Evolutionary conservation across 2,797 vertebrate genomes (phyloP), one percentile per base, ranked within the genome.

Genomic region (Onychomys leucogaster): DNA sequence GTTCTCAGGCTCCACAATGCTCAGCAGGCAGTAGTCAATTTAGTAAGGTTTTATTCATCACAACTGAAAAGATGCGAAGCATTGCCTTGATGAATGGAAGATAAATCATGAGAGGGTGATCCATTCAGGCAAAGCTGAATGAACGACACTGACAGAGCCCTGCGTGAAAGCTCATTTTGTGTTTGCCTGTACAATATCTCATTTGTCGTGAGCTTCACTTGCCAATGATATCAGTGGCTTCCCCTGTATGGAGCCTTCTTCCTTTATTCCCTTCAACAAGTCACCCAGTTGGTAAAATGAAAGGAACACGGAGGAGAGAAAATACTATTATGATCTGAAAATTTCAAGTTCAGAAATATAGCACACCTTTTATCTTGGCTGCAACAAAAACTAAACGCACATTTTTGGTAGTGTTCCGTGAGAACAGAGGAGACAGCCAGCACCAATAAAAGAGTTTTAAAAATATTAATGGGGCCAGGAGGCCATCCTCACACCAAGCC

Each of bases 21-120:
- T 98, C 98, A 99, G 98, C 98, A 98, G 98, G 98, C 97, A 98
- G 96, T 90, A 98, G 98, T 98, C 98, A 98, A 98, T 98, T 98
- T 98, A 98, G 96, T 97, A 98, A 98, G 97, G 98, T 98, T 98
- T 98, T 97, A 98, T 98, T 98, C 98, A 98, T 98, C 98, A 98
- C 96, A 98, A 96, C 94, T 98, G 98, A 98, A 98, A 98, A 98
- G 97, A 96, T 98, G 76, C 92, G 11, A 96, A 91, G 90, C 98
- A 98, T 98, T 98, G 98, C 98, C 98, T 97, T 98, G 98, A 98
- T 99, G 98, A 98, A 98, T 98, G 98, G 98, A 97, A 98, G 98
- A 99, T 99, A 98, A 99, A 98, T 98, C 98, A 98, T 95, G 98
- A 98, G 98, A 98, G 94, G 92, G 96, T 94, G 98, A 97, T 97